Evolutionary conservation across 2,113 vertebrate species (phyloP), one percentile per base, ranked within the genome.

Genomic region (Rana temporaria): DNA sequence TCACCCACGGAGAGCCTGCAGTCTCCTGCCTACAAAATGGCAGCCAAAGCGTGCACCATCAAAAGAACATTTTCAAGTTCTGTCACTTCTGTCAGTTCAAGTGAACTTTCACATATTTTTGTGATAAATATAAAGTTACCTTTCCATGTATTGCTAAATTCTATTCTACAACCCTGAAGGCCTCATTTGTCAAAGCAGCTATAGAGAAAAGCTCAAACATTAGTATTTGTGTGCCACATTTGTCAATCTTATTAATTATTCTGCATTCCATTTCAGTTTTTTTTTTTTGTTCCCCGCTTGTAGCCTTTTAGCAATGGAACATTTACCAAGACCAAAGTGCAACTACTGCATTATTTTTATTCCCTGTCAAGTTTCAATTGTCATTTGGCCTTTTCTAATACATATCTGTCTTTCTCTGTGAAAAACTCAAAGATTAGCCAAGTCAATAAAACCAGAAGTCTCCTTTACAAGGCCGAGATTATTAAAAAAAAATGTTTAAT

Each of bases 391-490:
- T 11, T 24, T 20, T 63, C 60, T 9, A 14, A 8, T 26, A 24
- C 24, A 14, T 26, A 63, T 63, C 60, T 22, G 32, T 34, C 42
- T 34, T 32, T 18, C 3, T 0, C 38, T 24, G 12, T 22, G 1
- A 30, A 72, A 72, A 32, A 48, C 9, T 32, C 42, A 57, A 71
- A 72, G 53, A 73, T 34, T 59, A 22, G 11, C 18, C 71, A 34
- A 73, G 17, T 73, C 26, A 12, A 57, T 73, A 73, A 57, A 71
- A 48, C 42, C 38, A 42, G 59, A 71, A 71, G 9, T 48, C 68
- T 14, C 12, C 32, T 81, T 81, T 81, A 73, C 69, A 64, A 65
- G 22, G 7, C 19, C 16, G n/a, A 19, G 38, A 73, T 73, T 73
- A 72, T 34, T 75, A 75, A 42, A 74, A 42, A 74, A 38, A 66